Percentiles rank a stretch among this genome's conserved stretches.
These are phyloP conservation scores for Urocolius indicus DNA, from an alignment of 2,113 vertebrate species.

Conservation along the genomic window DNA sequence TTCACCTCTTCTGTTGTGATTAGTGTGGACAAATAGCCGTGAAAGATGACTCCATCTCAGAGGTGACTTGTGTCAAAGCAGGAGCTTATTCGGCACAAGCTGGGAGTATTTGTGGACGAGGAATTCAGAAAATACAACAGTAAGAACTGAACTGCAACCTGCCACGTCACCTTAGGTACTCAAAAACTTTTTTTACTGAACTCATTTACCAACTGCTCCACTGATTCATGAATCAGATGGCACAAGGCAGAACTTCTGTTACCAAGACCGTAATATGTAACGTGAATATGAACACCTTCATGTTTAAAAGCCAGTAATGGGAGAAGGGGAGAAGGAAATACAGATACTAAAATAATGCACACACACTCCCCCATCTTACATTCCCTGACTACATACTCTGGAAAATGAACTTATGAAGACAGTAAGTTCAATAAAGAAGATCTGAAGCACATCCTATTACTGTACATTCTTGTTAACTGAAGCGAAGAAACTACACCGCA, in stretches of 20 bases:
- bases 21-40: background rate
- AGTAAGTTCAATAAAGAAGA: background rate
- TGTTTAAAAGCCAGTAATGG: background rate
- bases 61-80: background rate
- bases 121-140: background rate
- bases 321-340: accelerated
- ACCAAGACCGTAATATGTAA: background rate
- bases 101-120: background rate
- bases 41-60: background rate
- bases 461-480: background rate
- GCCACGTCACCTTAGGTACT: background rate
- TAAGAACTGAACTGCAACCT: background rate
- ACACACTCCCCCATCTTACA: accelerated
- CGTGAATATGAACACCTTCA: background rate
- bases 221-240: background rate
- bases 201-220: background rate
- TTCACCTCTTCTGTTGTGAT: background rate
- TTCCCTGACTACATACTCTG: background rate
- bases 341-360: background rate
- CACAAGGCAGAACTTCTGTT: background rate
- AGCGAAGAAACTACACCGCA: background rate
- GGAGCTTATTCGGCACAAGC: background rate
- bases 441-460: background rate
- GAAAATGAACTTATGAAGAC: background rate
- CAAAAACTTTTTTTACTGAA: background rate